Percentiles rank a stretch among this genome's conserved stretches.
These are phyloP conservation scores for Eilema caniola DNA, from an alignment of 2,888 invertebrate species.

Conservation along the genomic window DNA sequence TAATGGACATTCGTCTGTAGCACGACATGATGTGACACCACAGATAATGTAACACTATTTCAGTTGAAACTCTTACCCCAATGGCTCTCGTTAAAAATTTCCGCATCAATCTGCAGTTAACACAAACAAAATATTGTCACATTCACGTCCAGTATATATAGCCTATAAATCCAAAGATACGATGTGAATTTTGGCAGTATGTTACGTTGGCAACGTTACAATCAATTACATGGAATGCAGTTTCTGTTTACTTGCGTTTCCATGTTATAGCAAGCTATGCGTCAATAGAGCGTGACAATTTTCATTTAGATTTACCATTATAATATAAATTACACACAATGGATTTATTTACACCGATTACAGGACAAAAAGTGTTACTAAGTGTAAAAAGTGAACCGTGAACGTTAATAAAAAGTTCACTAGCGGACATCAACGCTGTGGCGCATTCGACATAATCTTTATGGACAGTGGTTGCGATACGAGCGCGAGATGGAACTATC, in stretches of 20 bases:
- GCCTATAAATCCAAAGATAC: constrained; percentile 59
- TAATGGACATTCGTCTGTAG: constrained; percentile 63
- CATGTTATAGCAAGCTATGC: constrained; percentile 52
- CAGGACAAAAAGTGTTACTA: constrained; percentile 40
- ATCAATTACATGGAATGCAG: constrained; percentile 62
- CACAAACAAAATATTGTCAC: constrained; percentile 51
- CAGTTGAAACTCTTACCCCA: constrained; percentile 51
- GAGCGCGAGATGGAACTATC: constrained; percentile 58
- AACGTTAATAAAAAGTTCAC: constrained; percentile 53
- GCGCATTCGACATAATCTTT: constrained; percentile 48
- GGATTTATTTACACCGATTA: constrained; percentile 14
- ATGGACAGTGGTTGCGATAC: constrained; percentile 49
- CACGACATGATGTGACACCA: constrained; percentile 59
- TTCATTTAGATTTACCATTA: constrained; percentile 38
- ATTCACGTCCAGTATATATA: constrained; percentile 63
- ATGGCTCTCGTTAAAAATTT: constrained; percentile 55
- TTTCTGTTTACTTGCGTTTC: constrained; percentile 75
- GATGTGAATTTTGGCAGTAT: constrained; percentile 71
- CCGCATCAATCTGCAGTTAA: constrained; percentile 49
- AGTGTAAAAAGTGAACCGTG: constrained; percentile 52
- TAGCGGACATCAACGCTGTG: constrained; percentile 34
- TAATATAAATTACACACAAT: constrained; percentile 25
- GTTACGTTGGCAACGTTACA: constrained; percentile 69
- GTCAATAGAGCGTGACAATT: constrained; percentile 53
- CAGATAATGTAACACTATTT: constrained; percentile 55